phyloP scores from a whole-genome alignment of 2,797 vertebrate genomes.

The Geotrypetes seraphini region DNA sequence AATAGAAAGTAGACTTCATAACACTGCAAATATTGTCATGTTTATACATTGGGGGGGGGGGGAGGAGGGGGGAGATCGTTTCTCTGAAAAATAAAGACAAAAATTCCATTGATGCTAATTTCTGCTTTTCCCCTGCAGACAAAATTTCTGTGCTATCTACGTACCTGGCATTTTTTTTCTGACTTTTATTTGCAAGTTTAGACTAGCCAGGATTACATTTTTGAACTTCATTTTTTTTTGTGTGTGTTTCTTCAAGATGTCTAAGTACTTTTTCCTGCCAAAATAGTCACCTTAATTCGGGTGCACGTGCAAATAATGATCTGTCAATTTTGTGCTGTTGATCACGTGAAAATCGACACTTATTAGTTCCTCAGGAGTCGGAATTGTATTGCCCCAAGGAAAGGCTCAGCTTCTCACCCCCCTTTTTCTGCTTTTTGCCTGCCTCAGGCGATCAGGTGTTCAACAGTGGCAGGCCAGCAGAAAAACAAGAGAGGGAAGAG shows the following conservation, averaged over 20 bases:
- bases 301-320: no score
- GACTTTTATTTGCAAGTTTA: slow-evolving; percentile 26
- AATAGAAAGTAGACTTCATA: no score
- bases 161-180: slow-evolving; percentile 16
- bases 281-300: no score
- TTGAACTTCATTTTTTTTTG: slow-evolving; percentile 30
- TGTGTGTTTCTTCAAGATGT: no score
- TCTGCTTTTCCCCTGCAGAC: slow-evolving; percentile 9
- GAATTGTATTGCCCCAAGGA: no score
- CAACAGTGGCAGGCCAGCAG: slow-evolving; percentile 22
- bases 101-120: slow-evolving; percentile 19
- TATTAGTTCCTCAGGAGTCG: slow-evolving; percentile 36
- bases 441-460: slow-evolving; percentile 53
- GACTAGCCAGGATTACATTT: slow-evolving; percentile 13
- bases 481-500: slow-evolving; percentile 11
- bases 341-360: no score
- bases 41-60: no score
- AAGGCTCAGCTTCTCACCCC: no score
- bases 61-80: neutral
- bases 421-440: no score
- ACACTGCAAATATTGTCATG: no score
- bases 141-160: slow-evolving; percentile 1
- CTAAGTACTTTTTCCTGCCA: slow-evolving; percentile 13
- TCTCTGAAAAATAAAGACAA: no score
- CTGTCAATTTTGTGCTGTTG: no score